phyloP scores from a whole-genome alignment of 2,888 invertebrate genomes.

The Germaria angustata region DNA sequence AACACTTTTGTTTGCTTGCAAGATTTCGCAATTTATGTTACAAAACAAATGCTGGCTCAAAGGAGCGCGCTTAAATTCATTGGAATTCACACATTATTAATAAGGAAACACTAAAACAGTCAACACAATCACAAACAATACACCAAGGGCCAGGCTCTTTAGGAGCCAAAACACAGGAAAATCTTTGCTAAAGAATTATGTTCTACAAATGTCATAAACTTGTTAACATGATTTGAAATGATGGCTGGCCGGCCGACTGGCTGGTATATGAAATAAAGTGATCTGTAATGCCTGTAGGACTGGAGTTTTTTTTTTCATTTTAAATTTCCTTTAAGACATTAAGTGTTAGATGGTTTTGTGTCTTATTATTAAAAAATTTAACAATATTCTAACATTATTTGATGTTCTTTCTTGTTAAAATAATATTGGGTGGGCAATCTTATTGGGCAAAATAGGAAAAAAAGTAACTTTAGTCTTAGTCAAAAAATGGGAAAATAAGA shows the following conservation, averaged over 20 bases:
- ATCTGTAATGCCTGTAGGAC: not conserved
- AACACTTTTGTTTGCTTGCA: constrained; percentile 36
- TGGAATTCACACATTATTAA: constrained; percentile 56
- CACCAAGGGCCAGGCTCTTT: constrained; percentile 44
- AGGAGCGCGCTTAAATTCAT: constrained; percentile 48
- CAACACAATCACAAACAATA: constrained; percentile 26
- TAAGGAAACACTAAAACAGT: constrained; percentile 16
- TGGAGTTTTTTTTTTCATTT: not conserved
- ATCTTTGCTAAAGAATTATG: constrained; percentile 17
- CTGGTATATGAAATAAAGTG: constrained; percentile 13
- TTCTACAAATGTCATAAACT: constrained; percentile 63
- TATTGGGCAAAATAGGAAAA: no score
- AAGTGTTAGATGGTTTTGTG: not conserved
- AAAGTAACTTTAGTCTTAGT: no score
- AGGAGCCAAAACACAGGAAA: not conserved
- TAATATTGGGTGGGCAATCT: constrained; percentile 11
- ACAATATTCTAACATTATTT: no score
- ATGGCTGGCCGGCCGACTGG: no score
- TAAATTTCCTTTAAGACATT: not conserved
- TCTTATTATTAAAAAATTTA: no score
- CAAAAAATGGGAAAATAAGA: no score
- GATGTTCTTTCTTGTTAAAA: not conserved
- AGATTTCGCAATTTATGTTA: constrained; percentile 28
- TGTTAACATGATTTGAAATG: constrained; percentile 33
- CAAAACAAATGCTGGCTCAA: not conserved